Percentiles rank a stretch among this genome's conserved stretches.
Conservation (phyloP, 2,888 invertebrate genomes). For the Melipona beecheii region DNA sequence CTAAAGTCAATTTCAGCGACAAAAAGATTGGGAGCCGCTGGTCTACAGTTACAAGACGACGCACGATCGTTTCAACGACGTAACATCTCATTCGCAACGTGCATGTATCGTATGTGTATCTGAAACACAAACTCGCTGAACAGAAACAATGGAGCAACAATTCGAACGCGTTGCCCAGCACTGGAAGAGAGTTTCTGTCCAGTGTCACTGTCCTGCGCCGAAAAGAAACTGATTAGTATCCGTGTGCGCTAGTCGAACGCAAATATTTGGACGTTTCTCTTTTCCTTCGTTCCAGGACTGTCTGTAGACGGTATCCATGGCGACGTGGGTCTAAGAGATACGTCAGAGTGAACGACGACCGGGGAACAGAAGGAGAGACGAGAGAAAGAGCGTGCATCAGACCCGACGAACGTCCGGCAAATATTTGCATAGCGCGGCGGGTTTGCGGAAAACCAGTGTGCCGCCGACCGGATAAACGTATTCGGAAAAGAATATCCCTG, state of each 20-base stretch:
- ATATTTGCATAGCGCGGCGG: slow-evolving; percentile 75
- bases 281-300: slow-evolving; percentile 34
- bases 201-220: slow-evolving; percentile 43
- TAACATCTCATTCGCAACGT: neutral
- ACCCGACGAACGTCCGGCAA: slow-evolving; percentile 73
- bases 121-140: neutral
- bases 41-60: neutral
- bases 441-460: slow-evolving; percentile 73
- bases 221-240: slow-evolving; percentile 65
- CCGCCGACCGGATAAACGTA: slow-evolving; percentile 46
- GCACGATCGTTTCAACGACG: neutral
- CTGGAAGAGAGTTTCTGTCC: slow-evolving; percentile 7
- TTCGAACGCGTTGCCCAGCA: slow-evolving; percentile 16
- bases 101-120: neutral
- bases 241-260: slow-evolving; percentile 52
- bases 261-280: slow-evolving; percentile 69
- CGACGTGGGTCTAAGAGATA: slow-evolving; percentile 65
- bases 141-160: neutral
- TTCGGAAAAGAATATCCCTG: slow-evolving; percentile 54
- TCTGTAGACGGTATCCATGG: slow-evolving; percentile 77
- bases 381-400: slow-evolving; percentile 50
- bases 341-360: slow-evolving; percentile 44
- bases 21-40: too few species aligned
- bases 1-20: too few species aligned
- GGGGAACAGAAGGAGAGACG: slow-evolving; percentile 59